Base-by-base conservation (phyloP, 2,797 vertebrate species). In the Poecile montanus region DNA sequence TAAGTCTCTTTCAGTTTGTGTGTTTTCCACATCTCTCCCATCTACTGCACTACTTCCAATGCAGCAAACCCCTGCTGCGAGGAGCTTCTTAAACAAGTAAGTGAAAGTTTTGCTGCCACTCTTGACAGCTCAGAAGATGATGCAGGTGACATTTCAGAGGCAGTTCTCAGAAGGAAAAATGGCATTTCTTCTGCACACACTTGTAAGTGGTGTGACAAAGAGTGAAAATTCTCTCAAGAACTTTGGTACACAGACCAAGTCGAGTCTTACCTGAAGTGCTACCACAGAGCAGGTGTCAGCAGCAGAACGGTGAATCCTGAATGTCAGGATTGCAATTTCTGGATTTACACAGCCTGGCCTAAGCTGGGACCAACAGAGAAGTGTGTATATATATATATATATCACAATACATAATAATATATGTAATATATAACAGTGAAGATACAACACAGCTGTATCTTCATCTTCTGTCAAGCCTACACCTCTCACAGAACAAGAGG, bases 141-240 rank as follows among this genome's bases (percentile, higher is more conserved):
- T 87, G 90, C 88, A 95, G 81, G 80, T 91, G 88, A 87, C 51
- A 88, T 74, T 89, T 74, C 21, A 54, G 56, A 94, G 73, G 82
- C 45, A 78, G 76, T 51, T 74, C 79, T 78, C 70, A 82, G 45
- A 90, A 78, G 29, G 63, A 6, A 63, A 45, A 1, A 2, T 5
- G 18, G 47, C 27, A 10, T n/a, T 88, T 88, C 60, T 79, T 62
- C 14, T n/a, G 45, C 34, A 42, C 13, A 38, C 29, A 7, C 56
- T 84, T 40, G 11, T 29, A 82, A 71, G 66, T 1, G 1, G 56
- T 47, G 53, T 57, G 90, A 76, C 57, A 66, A 48, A 22, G 57
- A 53, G 63, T 16, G 67, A 73, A 85, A 78, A 36, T 14, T 63
- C 57, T 38, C 16, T 57, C 56, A 44, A 81, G 53, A 70, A 61